phyloP scores from a whole-genome alignment of 2,797 vertebrate species.

The Sebastes jordani region DNA sequence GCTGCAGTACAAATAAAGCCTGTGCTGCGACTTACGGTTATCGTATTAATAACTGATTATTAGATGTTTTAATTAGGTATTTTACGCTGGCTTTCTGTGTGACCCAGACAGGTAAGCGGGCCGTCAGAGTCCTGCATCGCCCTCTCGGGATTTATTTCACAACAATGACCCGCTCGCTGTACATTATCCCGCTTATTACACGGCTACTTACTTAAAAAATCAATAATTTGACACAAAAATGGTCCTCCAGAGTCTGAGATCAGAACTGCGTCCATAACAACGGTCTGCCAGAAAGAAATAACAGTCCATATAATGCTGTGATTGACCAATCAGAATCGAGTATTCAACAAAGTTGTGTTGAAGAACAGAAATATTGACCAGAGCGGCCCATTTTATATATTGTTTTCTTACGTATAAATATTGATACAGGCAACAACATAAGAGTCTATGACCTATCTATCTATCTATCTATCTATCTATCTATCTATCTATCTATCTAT shows the following conservation, averaged over 20 bases:
- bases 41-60: background rate
- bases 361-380: background rate
- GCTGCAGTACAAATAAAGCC: no score
- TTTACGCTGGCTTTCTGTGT: background rate
- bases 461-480: no score
- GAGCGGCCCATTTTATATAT: background rate
- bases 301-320: no score
- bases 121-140: no score
- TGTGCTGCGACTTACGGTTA: background rate
- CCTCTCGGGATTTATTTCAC: no score
- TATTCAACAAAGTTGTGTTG: accelerated
- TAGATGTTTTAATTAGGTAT: background rate
- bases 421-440: background rate
- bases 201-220: no score
- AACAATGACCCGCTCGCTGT: no score
- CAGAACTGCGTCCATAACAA: background rate
- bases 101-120: background rate
- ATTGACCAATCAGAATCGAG: no score
- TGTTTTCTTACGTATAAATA: background rate
- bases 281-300: no score
- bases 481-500: no score
- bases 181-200: no score
- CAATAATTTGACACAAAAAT: no score
- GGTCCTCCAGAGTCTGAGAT: background rate
- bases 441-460: background rate